Evolutionary conservation across 2,797 vertebrate genomes (phyloP).

Genomic region (Cirrhinus molitorella): DNA sequence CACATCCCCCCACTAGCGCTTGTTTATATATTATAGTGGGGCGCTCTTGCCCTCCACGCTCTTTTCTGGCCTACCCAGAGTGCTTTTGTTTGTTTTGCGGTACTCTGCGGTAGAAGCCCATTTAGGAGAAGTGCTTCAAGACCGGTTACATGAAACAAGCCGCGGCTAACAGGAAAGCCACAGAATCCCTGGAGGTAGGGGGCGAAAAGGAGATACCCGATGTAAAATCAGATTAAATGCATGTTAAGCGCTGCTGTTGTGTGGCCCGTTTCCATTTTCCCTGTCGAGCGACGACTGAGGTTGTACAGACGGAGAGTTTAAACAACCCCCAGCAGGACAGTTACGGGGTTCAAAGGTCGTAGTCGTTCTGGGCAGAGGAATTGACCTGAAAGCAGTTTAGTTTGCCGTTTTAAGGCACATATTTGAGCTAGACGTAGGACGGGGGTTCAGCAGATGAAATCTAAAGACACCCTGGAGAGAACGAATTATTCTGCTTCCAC

Average conservation of each 20-base stretch:
- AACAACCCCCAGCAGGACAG: slow-evolving; percentile 42
- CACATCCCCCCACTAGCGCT: slow-evolving; percentile 69
- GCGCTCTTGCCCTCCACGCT: slow-evolving; percentile 21
- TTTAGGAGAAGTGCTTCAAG: slow-evolving; percentile 37
- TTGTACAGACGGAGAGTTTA: slow-evolving; percentile 39
- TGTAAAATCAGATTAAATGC: slow-evolving; percentile 41
- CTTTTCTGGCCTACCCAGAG: slow-evolving; percentile 5
- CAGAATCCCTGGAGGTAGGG: slow-evolving; percentile 19
- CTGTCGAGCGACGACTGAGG: slow-evolving; percentile 12
- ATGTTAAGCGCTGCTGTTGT: slow-evolving; percentile 23
- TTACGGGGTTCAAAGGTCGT: slow-evolving; percentile 41
- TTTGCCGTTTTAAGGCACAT: slow-evolving; percentile 18
- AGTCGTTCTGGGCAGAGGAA: slow-evolving; percentile 1
- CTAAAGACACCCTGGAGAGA: slow-evolving; percentile 36
- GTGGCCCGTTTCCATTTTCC: slow-evolving; percentile 33
- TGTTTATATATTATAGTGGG: slow-evolving; percentile 62
- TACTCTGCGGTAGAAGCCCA: slow-evolving; percentile 18
- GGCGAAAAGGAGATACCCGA: slow-evolving; percentile 21
- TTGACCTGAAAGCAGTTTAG: slow-evolving; percentile 2
- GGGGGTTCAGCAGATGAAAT: slow-evolving; percentile 41
- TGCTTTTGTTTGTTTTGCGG: slow-evolving; percentile 44
- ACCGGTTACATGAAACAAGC: slow-evolving; percentile 33
- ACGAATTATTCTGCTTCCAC: slow-evolving; percentile 47
- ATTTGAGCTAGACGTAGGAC: not conserved
- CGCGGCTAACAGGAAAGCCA: slow-evolving; percentile 38